Evolutionary conservation across 1,140 invertebrate species (phyloP).

Genomic region (Solen grandis): DNA sequence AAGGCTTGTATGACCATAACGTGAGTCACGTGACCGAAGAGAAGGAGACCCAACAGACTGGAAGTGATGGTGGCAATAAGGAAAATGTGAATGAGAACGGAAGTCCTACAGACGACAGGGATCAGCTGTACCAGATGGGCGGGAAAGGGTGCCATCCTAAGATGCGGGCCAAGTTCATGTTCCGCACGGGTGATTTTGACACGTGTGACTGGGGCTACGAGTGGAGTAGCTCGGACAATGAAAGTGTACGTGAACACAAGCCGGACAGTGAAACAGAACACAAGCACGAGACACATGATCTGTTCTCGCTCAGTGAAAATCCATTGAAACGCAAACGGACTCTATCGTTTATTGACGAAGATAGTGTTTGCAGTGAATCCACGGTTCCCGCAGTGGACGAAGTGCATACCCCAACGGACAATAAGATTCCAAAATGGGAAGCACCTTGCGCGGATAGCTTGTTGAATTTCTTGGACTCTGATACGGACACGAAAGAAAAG

Average conservation of each 20-base stretch:
- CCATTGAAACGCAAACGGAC: not conserved
- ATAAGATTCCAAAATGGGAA: not conserved
- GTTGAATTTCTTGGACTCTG: not conserved
- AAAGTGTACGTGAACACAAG: constrained; percentile 22
- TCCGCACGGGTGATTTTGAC: constrained; percentile 47
- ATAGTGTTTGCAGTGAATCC: constrained; percentile 4
- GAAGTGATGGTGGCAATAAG: constrained; percentile 10
- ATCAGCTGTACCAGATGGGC: constrained; percentile 41
- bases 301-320: not conserved
- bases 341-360: not conserved
- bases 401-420: not conserved
- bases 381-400: constrained; percentile 26
- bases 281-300: not conserved
- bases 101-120: not conserved
- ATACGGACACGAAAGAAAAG: not conserved
- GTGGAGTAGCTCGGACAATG: constrained; percentile 52
- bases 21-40: not conserved
- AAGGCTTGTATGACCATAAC: too few species aligned
- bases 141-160: constrained; percentile 56
- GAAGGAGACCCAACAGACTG: too few species aligned
- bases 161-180: constrained; percentile 54
- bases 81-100: constrained; percentile 19
- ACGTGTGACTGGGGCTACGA: constrained; percentile 42
- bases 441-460: not conserved
- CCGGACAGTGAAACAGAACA: not conserved